A percentile compares a stretch with the other conserved stretches of the same genome.
These are phyloP conservation scores for Meghimatium bilineatum DNA, from an alignment of 2,888 invertebrate species.

Conservation along the genomic window DNA sequence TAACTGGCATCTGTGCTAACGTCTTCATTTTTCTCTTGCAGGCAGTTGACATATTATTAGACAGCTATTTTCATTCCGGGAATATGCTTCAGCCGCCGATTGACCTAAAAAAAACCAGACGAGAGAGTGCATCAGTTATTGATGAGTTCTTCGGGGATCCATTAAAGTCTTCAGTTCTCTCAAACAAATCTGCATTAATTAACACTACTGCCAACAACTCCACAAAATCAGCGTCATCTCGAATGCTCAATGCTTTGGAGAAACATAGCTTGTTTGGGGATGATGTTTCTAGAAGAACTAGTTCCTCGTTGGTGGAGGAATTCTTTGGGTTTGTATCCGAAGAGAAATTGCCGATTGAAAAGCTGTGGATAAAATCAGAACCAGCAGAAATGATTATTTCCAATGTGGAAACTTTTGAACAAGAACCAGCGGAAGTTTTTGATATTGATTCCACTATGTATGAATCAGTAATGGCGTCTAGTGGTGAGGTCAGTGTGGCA, in stretches of 20 bases:
- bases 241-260: conserved; percentile 55
- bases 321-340: conserved; percentile 52
- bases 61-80: conserved; percentile 84
- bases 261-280: conserved; percentile 51
- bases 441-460: conserved; percentile 50
- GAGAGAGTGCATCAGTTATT: conserved; percentile 82
- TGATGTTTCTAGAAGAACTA: conserved; percentile 55
- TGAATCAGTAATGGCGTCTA: conserved; percentile 45
- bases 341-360: background rate
- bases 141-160: conserved; percentile 81
- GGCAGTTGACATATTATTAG: conserved; percentile 69
- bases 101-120: conserved; percentile 78
- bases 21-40: too few species aligned
- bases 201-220: background rate
- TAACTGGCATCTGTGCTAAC: too few species aligned
- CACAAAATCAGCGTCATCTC: background rate
- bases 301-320: conserved; percentile 66
- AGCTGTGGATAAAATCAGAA: conserved; percentile 52
- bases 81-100: conserved; percentile 76
- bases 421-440: conserved; percentile 45
- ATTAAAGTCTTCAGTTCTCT: conserved; percentile 16
- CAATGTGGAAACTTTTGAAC: conserved; percentile 30
- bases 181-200: background rate
- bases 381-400: conserved; percentile 31
- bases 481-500: background rate